Base-by-base conservation (phyloP, 2,888 invertebrate genomes). In the Mythimna vitellina region DNA sequence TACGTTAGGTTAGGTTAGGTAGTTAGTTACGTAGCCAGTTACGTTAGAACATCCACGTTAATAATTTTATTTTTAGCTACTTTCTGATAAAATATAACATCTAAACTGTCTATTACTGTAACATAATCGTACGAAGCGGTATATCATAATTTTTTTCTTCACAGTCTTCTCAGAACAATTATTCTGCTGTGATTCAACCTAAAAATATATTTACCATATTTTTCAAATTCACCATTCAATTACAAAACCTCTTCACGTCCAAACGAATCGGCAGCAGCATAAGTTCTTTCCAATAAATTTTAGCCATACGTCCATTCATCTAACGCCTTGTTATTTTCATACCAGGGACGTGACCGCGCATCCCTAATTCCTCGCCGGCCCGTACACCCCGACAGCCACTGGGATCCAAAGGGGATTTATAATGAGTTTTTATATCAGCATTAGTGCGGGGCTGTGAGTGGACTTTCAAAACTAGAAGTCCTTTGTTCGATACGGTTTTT, bases 331-430 rank as follows among this genome's bases (percentile, higher is more conserved):
- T 90, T 93, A 93, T 92, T 92, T 93, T 91, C 90, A 92, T 91
- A 89, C 86, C 73, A 62, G 66, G 84, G 82, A 93, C 95, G 95
- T 95, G 95, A 91, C 93, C 86, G 64, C 90, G 95, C 95, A 95
- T 94, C 87, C 85, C 88, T 89, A 89, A 91, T 89, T 86, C 78
- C 58, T 63, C 76, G 62, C 69, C 70, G 75, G 7, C n/a, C 49
- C 6, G 46, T 20, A 46, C 46, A 76, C 85, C 83, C 83, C 68
- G 73, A 62, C 67, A 68, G 63, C 65, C 69, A 69, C 69, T 74
- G 35, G 76, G 73, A 76, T 78, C 80, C 75, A 74, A 84, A 85
- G 86, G 88, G 91, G 89, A 88, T 89, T 82, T 86, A 86, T 90
- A 89, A 89, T 88, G 85, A 89, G 86, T 79, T 85, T 86, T 87